A percentile compares a stretch with the other conserved stretches of the same genome.
phyloP scores from a whole-genome alignment of 2,113 vertebrate species.

The Aldabrachelys gigantea region DNA sequence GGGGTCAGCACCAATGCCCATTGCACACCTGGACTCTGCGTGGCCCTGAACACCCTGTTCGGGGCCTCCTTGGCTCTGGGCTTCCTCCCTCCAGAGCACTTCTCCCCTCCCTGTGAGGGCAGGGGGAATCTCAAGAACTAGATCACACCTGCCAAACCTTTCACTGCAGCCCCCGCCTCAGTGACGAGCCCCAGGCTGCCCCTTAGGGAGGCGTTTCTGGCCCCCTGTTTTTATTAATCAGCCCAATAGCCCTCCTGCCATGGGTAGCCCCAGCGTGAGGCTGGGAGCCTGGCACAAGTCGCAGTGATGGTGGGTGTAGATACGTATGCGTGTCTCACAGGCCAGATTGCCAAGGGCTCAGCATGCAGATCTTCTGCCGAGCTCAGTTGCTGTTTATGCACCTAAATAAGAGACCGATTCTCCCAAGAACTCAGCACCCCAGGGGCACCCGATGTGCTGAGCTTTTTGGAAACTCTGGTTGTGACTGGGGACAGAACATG shows the following conservation, averaged over 20 bases:
- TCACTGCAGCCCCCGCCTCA: not conserved
- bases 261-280: not conserved
- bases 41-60: not conserved
- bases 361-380: not conserved
- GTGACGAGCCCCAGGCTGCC: not conserved
- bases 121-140: too few relatives aligned
- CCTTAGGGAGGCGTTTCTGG: not conserved
- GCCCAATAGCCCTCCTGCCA: not conserved
- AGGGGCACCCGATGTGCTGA: not conserved
- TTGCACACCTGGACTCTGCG: accelerated
- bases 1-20: not conserved
- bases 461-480: not conserved
- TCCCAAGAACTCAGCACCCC: not conserved
- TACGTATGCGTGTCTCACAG: not conserved
- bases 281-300: not conserved
- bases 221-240: not conserved
- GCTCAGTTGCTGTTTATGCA: not conserved
- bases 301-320: not conserved
- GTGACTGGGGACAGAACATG: not conserved
- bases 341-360: not conserved
- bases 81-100: not conserved
- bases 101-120: too few relatives aligned
- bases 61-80: not conserved
- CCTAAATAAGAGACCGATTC: not conserved
- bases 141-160: not conserved